Base-by-base conservation (phyloP, 2,888 invertebrate genomes). In the Idaea dimidiata region DNA sequence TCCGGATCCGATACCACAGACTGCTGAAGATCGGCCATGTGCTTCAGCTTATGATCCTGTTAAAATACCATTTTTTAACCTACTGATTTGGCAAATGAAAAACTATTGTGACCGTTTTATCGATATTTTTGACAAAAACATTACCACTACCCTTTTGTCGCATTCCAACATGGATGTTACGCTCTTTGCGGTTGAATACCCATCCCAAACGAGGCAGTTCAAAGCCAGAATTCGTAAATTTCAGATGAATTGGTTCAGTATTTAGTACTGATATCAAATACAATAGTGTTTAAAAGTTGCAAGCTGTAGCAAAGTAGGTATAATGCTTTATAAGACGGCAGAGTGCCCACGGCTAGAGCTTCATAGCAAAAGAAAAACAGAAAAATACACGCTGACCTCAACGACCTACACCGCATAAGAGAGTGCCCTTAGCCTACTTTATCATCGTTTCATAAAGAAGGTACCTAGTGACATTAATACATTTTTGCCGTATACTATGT, bases 21-120 rank as follows among this genome's bases (percentile, higher is more conserved):
- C 89, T 98, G 96, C 89, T 99, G 99, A 79, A 99, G 94, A 87
- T 99, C 99, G n/a, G 99, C 98, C 99, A 99, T 99, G 84, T 99
- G 98, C 86, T 98, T 98, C 91, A 99, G 93, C 89, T 99, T 99
- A 84, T 97, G 97, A 93, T 99, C 99, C 99, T 99, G 93, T 64
- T 58, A 24, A 62, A 54, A 62, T 66, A 65, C 60, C 33, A 63
- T 60, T 60, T 63, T 62, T 63, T 58, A 33, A 32, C 17, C 33
- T 16, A 33, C 59, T 16, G 57, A 57, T 61, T 60, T 18, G n/a
- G 54, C 56, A 62, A 60, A 61, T 60, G 54, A 60, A 24, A 8
- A 32, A 31, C 58, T 14, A 57, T n/a, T 81, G 18, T 43, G 14
- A 16, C 6, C 16, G 16, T 54, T 54, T 43, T 17, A 16, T 43